These are phyloP conservation scores for Marisa cornuarietis DNA, from an alignment of 1,140 invertebrate genomes.

Conservation along the genomic window DNA sequence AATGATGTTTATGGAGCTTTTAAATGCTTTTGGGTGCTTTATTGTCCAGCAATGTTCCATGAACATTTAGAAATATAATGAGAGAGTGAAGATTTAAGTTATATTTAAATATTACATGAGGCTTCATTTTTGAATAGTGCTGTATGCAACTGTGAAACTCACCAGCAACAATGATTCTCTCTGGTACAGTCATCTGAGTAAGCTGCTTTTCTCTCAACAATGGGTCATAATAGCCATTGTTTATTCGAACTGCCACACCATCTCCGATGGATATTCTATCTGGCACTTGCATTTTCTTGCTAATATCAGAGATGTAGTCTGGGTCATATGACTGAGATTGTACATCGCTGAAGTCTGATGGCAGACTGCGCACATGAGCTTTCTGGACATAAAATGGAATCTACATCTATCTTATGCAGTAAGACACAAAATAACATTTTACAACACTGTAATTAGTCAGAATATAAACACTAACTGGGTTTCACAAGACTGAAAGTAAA, in stretches of 20 bases:
- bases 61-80: no score
- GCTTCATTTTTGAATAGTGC: not conserved
- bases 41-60: no score
- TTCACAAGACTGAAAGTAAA: no score
- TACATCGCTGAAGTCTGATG: constrained; percentile 58
- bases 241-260: constrained; percentile 7
- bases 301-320: constrained; percentile 52
- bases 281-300: constrained; percentile 55
- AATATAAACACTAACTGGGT: not conserved
- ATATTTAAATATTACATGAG: no score
- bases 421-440: not conserved
- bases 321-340: constrained; percentile 49
- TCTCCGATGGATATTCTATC: constrained; percentile 39
- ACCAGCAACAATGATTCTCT: constrained; percentile 49
- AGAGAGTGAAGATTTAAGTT: no score
- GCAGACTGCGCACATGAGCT: constrained; percentile 44
- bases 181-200: constrained; percentile 42
- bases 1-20: no score
- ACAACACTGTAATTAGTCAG: no score
- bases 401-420: not conserved
- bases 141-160: not conserved
- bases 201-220: not conserved
- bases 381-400: constrained; percentile 16
- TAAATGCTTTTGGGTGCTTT: no score
- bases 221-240: constrained; percentile 3